A percentile compares a stretch with the other conserved stretches of the same genome.
phyloP scores from a whole-genome alignment of 2,113 vertebrate genomes.

The Syngnathus scovelli region DNA sequence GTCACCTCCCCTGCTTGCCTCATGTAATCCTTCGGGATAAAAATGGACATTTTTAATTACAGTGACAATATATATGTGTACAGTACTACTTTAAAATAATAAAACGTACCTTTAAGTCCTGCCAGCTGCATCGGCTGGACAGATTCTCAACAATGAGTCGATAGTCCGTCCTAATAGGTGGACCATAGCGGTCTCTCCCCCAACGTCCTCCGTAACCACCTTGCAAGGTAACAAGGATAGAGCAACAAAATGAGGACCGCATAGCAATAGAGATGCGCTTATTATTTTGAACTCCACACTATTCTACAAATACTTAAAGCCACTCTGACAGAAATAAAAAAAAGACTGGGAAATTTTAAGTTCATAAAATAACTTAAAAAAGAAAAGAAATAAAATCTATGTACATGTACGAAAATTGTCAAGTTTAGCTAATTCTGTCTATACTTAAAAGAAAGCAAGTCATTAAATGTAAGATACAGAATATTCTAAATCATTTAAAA shows the following conservation, averaged over 20 bases:
- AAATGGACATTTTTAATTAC: not conserved
- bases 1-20: conserved; percentile 96
- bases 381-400: not conserved
- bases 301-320: conserved; percentile 13
- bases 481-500: conserved; percentile 16
- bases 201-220: conserved; percentile 91
- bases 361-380: not conserved
- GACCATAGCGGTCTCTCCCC: conserved; percentile 91
- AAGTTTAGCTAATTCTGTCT: conserved; percentile 16
- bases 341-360: not conserved
- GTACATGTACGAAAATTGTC: not conserved
- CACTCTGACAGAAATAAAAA: not conserved
- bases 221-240: conserved; percentile 82
- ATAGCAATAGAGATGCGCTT: conserved; percentile 25
- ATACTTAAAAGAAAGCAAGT: conserved; percentile 15
- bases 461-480: conserved; percentile 15
- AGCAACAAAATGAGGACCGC: conserved; percentile 65
- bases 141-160: conserved; percentile 97
- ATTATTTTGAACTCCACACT: conserved; percentile 46
- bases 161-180: conserved; percentile 93
- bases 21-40: conserved; percentile 87
- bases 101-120: conserved; percentile 87
- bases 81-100: not conserved
- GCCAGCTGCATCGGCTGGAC: conserved; percentile 97
- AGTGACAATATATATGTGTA: no score